A percentile compares a stretch with the other conserved stretches of the same genome.
phyloP scores from a whole-genome alignment of 2,113 vertebrate genomes.

The Euleptes europaea region DNA sequence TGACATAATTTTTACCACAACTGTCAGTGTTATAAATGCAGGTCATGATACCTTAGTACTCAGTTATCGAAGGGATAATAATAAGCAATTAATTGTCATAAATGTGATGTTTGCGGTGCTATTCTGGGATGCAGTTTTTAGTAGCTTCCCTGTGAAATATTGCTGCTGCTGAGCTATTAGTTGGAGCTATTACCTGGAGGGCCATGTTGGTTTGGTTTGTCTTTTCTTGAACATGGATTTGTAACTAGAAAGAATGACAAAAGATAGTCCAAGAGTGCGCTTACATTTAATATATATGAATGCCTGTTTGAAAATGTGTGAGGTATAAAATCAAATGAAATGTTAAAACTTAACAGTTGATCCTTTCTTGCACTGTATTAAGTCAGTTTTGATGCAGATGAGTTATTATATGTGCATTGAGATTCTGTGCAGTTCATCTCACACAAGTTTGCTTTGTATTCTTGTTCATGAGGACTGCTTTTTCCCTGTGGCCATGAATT shows the following conservation, averaged over 20 bases:
- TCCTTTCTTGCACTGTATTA: background rate
- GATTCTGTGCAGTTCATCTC: background rate
- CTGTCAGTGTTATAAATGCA: background rate
- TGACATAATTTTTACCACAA: background rate
- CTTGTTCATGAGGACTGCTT: constrained; percentile 15
- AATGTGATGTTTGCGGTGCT: background rate
- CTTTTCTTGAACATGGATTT: background rate
- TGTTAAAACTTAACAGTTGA: background rate
- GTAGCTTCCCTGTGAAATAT: background rate
- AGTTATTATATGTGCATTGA: background rate
- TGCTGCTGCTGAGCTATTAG: background rate
- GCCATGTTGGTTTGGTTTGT: background rate
- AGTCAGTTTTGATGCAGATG: background rate
- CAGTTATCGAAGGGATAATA: background rate
- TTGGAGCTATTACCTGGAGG: background rate
- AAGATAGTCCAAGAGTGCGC: background rate
- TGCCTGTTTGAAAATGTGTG: background rate
- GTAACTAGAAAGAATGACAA: background rate
- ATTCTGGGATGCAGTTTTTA: background rate
- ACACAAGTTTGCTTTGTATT: constrained; percentile 1
- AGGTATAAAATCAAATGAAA: background rate
- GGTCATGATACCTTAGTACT: background rate
- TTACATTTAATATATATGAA: background rate
- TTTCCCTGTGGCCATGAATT: constrained; percentile 63
- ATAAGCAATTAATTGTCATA: background rate